Conservation (phyloP, 2,888 invertebrate genomes). For the Colletes collaris region DNA sequence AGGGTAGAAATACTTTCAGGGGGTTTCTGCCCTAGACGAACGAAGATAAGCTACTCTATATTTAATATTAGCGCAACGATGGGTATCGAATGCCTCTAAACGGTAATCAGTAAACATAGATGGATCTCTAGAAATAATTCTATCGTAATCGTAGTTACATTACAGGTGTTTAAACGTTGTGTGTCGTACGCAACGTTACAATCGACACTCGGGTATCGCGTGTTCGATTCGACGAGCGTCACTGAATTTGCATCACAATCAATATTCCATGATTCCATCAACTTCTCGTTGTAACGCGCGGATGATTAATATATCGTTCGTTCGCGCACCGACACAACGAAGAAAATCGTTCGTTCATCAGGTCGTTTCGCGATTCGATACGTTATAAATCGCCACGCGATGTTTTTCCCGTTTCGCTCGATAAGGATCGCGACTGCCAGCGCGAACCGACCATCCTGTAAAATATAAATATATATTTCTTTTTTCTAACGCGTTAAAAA, state of each 20-base stretch:
- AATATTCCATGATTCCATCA: conserved; percentile 57
- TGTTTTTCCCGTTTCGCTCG: conserved; percentile 46
- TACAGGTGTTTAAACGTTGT: conserved; percentile 18
- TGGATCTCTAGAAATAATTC: background rate
- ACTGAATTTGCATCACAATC: conserved; percentile 55
- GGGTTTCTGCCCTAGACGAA: no score
- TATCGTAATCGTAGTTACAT: background rate
- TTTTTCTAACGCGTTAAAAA: conserved; percentile 28
- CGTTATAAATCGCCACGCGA: conserved; percentile 67
- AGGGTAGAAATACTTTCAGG: no score
- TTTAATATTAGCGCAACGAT: no score
- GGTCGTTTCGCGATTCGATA: conserved; percentile 43
- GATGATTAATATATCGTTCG: conserved; percentile 62
- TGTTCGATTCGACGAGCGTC: conserved; percentile 43
- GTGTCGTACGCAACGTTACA: conserved; percentile 13
- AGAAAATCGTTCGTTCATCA: conserved; percentile 37
- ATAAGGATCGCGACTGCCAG: conserved; percentile 61
- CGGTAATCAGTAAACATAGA: no score
- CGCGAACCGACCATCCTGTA: background rate
- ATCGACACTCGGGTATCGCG: conserved; percentile 32
- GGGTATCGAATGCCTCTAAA: no score
- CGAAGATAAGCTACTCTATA: no score
- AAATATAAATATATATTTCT: conserved; percentile 41
- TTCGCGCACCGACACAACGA: conserved; percentile 31
- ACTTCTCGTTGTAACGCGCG: conserved; percentile 62